Base-by-base conservation (phyloP, 2,888 invertebrate species). In the Tetranychus piercei region DNA sequence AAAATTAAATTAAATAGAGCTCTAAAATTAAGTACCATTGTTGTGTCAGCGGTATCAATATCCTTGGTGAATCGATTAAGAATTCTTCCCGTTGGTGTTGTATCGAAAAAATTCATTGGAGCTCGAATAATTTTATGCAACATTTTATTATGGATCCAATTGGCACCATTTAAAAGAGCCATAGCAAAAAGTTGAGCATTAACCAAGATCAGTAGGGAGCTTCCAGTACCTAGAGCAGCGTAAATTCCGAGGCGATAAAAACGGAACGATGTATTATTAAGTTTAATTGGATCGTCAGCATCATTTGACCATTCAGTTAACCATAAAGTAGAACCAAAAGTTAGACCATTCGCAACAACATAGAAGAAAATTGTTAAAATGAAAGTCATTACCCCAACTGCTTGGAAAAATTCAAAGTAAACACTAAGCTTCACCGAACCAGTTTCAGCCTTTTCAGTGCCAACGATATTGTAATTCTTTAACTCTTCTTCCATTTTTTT, bases 361-460 rank as follows among this genome's bases (percentile, higher is more conserved):
- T 74, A 55, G 5, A 43, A 74, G 1, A 71, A 2, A 74, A 93
- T 73, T 44, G 71, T 45, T 43, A 76, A 80, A 83, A 85, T 85
- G 85, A 85, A 81, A 80, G 80, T 83, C 83, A 76, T 81, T 80
- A 76, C 2, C 1, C 72, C 71, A 23, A 76, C 69, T 18, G 75
- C 74, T 44, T 74, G 44, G 55, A 78, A 73, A 71, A 76, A 78
- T 18, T 72, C 43, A 1, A 67, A 20, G 44, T 77, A 78, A 20
- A 78, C 75, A 5, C n/a, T 22, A 15, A 65, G 65, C 72, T 77
- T 77, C 15, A 78, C 77, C 3, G 69, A 69, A 44, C 76, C 76
- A 34, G 74, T 77, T 71, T 75, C 77, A 4, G 74, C 44, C 44
- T 64, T 22, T 65, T 77, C 77, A 18, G 43, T 43, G 67, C 44